phyloP scores from a whole-genome alignment of 2,888 invertebrate genomes.

The Sthenelais limicola region DNA sequence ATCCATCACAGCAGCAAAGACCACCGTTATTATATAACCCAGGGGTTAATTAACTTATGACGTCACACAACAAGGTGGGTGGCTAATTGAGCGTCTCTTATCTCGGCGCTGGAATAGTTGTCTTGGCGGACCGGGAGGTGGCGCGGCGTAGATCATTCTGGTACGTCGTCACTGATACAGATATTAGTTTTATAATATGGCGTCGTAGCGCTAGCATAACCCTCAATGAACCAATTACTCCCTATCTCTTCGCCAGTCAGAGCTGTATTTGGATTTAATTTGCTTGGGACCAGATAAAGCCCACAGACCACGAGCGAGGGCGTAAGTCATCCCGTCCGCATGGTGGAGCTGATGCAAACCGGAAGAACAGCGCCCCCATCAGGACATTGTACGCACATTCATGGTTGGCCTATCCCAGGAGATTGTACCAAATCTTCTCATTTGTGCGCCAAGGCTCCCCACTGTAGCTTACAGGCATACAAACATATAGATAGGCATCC shows the following conservation, averaged over 20 bases:
- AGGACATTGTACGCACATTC: too few species aligned
- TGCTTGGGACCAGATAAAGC: neutral
- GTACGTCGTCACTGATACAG: conserved; percentile 26
- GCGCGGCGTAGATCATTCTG: conserved; percentile 13
- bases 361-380: conserved; percentile 22
- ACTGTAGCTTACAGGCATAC: too few species aligned
- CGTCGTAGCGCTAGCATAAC: conserved; percentile 9
- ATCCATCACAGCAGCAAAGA: conserved; percentile 5
- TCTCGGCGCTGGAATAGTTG: conserved; percentile 8
- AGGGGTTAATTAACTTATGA: conserved; percentile 29
- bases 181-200: conserved; percentile 32
- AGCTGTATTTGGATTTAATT: conserved; percentile 36
- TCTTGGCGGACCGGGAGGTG: conserved; percentile 7
- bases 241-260: conserved; percentile 22
- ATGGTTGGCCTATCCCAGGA: too few species aligned
- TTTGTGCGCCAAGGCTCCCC: too few species aligned
- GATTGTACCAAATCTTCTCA: too few species aligned
- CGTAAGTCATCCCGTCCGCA: neutral
- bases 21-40: conserved; percentile 35
- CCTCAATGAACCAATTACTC: conserved; percentile 30
- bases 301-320: neutral
- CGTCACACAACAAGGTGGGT: conserved; percentile 39
- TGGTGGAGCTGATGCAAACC: conserved; percentile 9
- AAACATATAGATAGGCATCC: too few species aligned
- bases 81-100: conserved; percentile 34